phyloP scores from a whole-genome alignment of 2,113 vertebrate genomes.

The Lonchura striata region DNA sequence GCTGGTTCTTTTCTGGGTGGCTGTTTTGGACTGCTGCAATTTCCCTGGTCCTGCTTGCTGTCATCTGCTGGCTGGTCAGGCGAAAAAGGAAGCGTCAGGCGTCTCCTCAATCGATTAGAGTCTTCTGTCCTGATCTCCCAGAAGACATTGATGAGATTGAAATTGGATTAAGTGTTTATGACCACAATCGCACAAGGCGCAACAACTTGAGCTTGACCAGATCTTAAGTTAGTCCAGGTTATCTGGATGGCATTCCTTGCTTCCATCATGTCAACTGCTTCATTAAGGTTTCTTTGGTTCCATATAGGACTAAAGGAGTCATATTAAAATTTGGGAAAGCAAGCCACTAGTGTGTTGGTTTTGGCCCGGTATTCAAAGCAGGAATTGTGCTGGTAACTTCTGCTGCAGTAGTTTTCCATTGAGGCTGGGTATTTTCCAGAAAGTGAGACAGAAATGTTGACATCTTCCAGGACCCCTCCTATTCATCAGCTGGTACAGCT shows the following conservation, averaged over 20 bases:
- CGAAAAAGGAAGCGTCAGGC: not conserved
- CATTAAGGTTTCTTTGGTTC: not conserved
- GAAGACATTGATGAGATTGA: not conserved
- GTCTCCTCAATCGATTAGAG: rapidly evolving
- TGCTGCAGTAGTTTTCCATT: constrained; percentile 50
- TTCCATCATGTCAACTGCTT: not conserved
- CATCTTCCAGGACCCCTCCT: constrained; percentile 1
- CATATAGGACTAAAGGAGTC: not conserved
- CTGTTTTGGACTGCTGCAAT: not conserved
- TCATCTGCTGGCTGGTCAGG: not conserved
- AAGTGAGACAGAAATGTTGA: not conserved
- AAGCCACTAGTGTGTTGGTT: not conserved
- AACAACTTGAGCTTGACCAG: not conserved
- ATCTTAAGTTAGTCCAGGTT: not conserved
- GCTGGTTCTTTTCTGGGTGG: not conserved
- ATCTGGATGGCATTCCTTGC: not conserved
- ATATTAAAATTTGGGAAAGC: not conserved
- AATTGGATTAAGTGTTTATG: not conserved
- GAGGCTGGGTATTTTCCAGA: constrained; percentile 42
- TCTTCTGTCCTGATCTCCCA: not conserved
- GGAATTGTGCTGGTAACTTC: not conserved
- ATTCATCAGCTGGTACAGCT: not conserved
- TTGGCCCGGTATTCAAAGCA: not conserved
- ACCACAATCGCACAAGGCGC: not conserved
- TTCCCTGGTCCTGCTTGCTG: not conserved